Conservation (phyloP, 2,113 vertebrate genomes). For the Calidris pugnax region DNA sequence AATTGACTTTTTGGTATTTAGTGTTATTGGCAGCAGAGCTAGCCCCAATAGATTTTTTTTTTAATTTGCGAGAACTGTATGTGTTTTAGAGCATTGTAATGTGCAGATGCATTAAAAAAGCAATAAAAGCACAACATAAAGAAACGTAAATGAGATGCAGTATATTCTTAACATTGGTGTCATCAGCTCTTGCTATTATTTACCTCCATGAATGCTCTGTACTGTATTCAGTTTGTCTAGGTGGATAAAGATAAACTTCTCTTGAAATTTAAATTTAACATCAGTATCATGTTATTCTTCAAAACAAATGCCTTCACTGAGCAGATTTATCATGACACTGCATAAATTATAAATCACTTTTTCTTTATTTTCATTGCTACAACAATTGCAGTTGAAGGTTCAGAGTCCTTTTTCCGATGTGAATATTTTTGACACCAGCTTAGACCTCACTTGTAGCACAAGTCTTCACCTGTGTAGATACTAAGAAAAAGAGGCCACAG, state of each 20-base stretch:
- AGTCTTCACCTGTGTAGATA: neutral
- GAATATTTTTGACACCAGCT: neutral
- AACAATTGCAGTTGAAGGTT: neutral
- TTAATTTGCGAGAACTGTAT: neutral
- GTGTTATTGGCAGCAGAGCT: neutral
- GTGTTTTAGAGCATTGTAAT: neutral
- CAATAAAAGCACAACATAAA: neutral
- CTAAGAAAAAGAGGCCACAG: neutral
- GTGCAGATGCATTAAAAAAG: neutral
- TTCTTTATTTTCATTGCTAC: neutral
- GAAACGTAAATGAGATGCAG: neutral
- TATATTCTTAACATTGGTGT: neutral
- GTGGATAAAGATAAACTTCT: neutral
- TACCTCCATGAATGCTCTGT: neutral
- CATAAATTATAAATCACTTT: neutral
- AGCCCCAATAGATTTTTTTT: neutral
- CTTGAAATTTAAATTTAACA: neutral
- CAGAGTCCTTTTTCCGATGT: neutral
- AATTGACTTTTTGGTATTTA: neutral
- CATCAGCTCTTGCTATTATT: neutral
- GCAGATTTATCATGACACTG: neutral
- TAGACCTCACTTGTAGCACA: neutral
- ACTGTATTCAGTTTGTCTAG: neutral
- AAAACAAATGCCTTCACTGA: neutral
- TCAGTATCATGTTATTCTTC: neutral